A percentile compares a stretch with the other conserved stretches of the same genome.
phyloP scores from a whole-genome alignment of 2,888 invertebrate genomes.

The Aspidapion aeneum region DNA sequence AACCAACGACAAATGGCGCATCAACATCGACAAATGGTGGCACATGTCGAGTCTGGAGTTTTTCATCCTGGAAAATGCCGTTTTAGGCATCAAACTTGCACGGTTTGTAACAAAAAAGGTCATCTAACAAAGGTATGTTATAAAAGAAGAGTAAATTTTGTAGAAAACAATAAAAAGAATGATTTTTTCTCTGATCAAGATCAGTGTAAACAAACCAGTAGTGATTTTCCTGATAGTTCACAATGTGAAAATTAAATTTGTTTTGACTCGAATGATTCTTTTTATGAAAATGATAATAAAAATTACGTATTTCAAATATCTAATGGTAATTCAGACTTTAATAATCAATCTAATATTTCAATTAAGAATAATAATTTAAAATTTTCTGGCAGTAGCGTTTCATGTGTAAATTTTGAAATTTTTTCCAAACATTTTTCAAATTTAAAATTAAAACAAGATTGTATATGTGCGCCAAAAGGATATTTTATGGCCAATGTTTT shows the following conservation, averaged over 20 bases:
- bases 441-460: not conserved
- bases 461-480: slow-evolving; percentile 2
- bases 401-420: not conserved
- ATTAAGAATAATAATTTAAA: not conserved
- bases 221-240: too few relatives aligned
- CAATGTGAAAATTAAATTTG: too few relatives aligned
- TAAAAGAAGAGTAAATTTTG: not conserved
- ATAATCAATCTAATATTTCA: not conserved
- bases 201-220: too few relatives aligned
- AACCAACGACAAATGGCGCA: not conserved
- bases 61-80: not conserved
- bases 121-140: not conserved
- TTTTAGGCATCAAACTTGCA: not conserved
- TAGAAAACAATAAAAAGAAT: not conserved
- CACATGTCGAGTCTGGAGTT: not conserved
- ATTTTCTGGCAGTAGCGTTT: not conserved
- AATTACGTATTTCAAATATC: not conserved
- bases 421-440: slow-evolving; percentile 1
- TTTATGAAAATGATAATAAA: not conserved
- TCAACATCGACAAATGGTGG: not conserved
- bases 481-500: slow-evolving; percentile 4
- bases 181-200: not conserved
- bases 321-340: not conserved
- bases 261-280: too few relatives aligned
- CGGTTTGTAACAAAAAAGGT: not conserved